These are phyloP conservation scores for Brachionus plicatilis DNA, from an alignment of 1,140 invertebrate genomes.

Conservation along the genomic window DNA sequence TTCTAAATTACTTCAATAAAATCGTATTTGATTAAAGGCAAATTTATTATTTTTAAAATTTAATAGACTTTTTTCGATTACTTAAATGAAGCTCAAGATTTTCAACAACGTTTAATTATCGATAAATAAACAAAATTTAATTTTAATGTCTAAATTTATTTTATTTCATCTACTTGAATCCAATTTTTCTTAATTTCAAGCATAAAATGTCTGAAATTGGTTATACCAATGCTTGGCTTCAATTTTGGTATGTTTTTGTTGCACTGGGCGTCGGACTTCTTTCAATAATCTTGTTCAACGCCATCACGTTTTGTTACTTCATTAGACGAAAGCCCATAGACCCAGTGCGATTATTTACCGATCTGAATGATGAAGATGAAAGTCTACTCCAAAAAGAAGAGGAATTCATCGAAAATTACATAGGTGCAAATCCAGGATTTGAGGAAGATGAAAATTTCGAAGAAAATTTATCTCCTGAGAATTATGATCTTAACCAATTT, in stretches of 20 bases:
- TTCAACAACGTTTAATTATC: background rate
- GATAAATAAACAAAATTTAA: background rate
- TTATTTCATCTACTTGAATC: background rate
- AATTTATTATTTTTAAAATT: background rate
- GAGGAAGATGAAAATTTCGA: background rate
- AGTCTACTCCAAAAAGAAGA: background rate
- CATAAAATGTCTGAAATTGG: slow-evolving; percentile 25
- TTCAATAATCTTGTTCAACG: slow-evolving; percentile 31
- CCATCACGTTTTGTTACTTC: slow-evolving; percentile 21
- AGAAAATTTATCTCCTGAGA: background rate
- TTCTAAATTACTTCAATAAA: background rate
- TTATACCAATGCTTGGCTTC: background rate
- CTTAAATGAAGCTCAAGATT: background rate
- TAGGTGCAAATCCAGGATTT: background rate
- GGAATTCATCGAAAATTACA: background rate
- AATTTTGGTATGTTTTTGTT: slow-evolving; percentile 37
- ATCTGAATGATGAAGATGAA: background rate
- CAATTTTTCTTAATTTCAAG: background rate
- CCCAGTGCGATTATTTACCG: slow-evolving; percentile 10
- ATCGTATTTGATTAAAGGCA: background rate
- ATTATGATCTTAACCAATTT: slow-evolving; percentile 31
- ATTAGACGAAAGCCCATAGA: slow-evolving; percentile 14
- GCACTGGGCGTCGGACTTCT: background rate
- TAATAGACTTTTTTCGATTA: background rate
- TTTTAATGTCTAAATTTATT: background rate